Conservation (phyloP, 2,113 vertebrate genomes). For the Microtus pennsylvanicus region DNA sequence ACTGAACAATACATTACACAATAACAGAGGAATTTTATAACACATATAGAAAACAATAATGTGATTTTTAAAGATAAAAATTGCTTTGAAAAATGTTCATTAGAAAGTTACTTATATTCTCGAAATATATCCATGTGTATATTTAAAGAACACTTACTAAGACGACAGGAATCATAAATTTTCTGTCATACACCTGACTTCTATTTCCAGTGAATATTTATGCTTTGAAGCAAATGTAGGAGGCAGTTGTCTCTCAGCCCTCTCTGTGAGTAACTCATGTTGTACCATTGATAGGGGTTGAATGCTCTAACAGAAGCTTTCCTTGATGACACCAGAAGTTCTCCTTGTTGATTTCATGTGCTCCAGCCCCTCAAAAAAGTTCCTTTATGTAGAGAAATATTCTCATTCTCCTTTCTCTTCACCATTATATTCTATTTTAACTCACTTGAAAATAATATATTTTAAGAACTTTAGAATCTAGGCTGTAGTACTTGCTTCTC, state of each 20-base stretch:
- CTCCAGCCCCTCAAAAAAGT: neutral
- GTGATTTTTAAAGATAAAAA: constrained; percentile 58
- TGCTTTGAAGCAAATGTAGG: neutral
- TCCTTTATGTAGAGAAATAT: neutral
- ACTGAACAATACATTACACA: constrained; percentile 83
- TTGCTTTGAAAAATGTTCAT: constrained; percentile 35
- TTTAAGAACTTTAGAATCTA: neutral
- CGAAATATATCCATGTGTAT: neutral
- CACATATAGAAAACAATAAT: constrained; percentile 47
- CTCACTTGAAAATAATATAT: neutral
- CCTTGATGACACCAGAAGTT: too few relatives aligned
- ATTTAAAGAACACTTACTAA: neutral
- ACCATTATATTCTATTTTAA: neutral
- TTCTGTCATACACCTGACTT: neutral
- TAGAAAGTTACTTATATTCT: constrained; percentile 10
- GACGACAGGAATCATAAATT: neutral
- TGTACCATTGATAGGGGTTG: too few relatives aligned
- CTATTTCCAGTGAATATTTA: neutral
- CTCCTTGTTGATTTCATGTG: fast-evolving
- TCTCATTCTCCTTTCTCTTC: neutral
- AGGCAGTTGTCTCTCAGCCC: neutral
- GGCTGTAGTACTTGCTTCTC: neutral
- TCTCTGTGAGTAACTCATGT: neutral
- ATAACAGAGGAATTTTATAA: constrained; percentile 77
- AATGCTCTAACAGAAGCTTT: neutral